phyloP scores from a whole-genome alignment of 1,140 invertebrate genomes.

The Rhagoletis pomonella region DNA sequence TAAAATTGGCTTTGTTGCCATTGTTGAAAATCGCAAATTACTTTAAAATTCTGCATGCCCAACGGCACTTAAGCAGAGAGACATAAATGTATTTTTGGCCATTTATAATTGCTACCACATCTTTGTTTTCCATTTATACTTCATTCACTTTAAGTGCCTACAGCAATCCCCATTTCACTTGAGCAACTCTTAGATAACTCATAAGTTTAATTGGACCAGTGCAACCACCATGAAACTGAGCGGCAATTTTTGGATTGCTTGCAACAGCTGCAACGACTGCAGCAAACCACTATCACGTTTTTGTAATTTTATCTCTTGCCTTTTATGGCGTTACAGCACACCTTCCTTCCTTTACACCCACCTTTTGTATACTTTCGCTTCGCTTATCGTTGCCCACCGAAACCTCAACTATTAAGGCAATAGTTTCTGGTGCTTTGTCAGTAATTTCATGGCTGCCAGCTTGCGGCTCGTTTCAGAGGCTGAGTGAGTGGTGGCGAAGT shows the following conservation, averaged over 20 bases:
- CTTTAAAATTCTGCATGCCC: no score
- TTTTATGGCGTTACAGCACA: neutral
- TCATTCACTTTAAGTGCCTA: no score
- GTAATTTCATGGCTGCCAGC: neutral
- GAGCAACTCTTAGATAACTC: neutral
- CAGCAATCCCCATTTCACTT: neutral
- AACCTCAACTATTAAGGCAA: neutral
- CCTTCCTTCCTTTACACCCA: neutral
- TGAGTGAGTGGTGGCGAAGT: neutral
- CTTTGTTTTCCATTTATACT: no score
- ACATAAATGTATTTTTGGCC: neutral
- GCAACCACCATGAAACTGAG: conserved; percentile 10
- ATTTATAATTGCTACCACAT: no score
- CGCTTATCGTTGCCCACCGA: no score
- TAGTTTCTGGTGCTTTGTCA: conserved; percentile 12
- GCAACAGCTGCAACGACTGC: conserved; percentile 4
- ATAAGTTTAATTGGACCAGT: conserved; percentile 29
- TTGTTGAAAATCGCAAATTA: no score
- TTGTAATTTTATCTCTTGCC: conserved; percentile 17
- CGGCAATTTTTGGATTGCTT: neutral
- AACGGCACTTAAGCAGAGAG: no score
- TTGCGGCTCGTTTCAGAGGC: neutral
- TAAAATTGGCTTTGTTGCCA: no score
- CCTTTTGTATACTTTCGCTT: neutral
- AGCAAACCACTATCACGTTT: conserved; percentile 29